These are phyloP conservation scores for Chondrilla cf. caribensis DNA, from an alignment of 37 sponge, comb jelly and placozoan genomes.

Conservation along the genomic window DNA sequence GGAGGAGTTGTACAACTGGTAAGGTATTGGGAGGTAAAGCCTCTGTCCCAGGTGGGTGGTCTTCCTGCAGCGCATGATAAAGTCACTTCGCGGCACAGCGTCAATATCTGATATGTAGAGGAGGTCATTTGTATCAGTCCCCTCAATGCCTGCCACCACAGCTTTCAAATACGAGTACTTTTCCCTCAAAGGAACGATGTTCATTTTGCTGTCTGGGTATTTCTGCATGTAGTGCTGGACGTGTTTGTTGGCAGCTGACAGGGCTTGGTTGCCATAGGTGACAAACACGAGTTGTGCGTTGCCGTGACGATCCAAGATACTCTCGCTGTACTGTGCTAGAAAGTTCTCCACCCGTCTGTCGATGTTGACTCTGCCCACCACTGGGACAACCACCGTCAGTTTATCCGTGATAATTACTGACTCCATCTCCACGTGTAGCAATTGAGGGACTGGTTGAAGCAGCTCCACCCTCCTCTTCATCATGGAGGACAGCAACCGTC, in stretches of 20 bases:
- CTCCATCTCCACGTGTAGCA: background rate
- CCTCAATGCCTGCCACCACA: background rate
- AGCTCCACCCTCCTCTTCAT: background rate
- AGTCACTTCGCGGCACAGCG: background rate
- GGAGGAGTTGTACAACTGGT: slow-evolving; percentile 11
- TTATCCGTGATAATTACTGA: background rate
- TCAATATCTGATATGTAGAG: slow-evolving; percentile 9
- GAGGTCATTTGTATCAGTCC: background rate
- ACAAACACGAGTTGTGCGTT: background rate
- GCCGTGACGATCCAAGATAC: background rate
- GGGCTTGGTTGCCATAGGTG: background rate
- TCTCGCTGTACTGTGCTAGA: background rate
- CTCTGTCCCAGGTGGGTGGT: background rate
- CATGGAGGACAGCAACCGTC: background rate
- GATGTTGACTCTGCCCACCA: background rate
- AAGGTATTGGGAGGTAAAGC: background rate
- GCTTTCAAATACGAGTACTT: slow-evolving; percentile 1
- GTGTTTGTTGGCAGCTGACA: background rate
- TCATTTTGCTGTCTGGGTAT: background rate
- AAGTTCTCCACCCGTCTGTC: background rate
- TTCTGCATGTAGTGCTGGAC: background rate
- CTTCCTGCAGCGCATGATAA: slow-evolving; percentile 19
- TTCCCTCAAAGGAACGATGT: background rate
- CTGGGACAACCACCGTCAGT: background rate
- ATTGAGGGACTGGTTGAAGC: background rate